Percentiles rank a stretch among this genome's conserved stretches.
Conservation (phyloP, 2,797 vertebrate genomes). For the Clarias pachynema region DNA sequence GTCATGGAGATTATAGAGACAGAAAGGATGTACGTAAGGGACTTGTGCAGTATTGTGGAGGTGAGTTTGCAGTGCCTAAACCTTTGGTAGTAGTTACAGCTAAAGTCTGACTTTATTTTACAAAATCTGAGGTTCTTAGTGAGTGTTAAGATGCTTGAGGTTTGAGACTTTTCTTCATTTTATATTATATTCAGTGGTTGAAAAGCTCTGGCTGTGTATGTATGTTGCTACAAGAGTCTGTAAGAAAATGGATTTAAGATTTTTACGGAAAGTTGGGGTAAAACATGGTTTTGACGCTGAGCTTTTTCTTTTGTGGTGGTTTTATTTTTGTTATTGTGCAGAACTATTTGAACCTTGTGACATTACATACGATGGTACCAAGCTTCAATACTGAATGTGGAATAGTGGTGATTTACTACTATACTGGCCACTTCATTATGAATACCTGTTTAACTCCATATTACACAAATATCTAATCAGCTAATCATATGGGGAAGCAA, state of each 20-base stretch:
- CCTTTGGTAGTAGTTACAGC: not conserved
- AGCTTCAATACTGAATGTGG: not conserved
- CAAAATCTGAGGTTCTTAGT: not conserved
- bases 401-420: not conserved
- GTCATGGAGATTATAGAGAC: slow-evolving; percentile 96
- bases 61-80: slow-evolving; percentile 67
- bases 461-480: no score
- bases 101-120: not conserved
- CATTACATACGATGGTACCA: not conserved
- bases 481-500: no score
- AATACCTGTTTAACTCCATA: no score
- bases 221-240: not conserved
- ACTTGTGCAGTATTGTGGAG: slow-evolving; percentile 94
- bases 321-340: not conserved
- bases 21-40: slow-evolving; percentile 90
- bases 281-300: not conserved
- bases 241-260: not conserved
- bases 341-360: not conserved
- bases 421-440: no score
- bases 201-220: not conserved
- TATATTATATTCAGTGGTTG: not conserved
- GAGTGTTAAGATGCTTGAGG: not conserved
- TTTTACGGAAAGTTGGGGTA: not conserved
- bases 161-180: not conserved
- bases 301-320: not conserved